These are phyloP conservation scores for Drosophila sp. DNA, from an alignment of 1,140 invertebrate genomes.

Conservation along the genomic window DNA sequence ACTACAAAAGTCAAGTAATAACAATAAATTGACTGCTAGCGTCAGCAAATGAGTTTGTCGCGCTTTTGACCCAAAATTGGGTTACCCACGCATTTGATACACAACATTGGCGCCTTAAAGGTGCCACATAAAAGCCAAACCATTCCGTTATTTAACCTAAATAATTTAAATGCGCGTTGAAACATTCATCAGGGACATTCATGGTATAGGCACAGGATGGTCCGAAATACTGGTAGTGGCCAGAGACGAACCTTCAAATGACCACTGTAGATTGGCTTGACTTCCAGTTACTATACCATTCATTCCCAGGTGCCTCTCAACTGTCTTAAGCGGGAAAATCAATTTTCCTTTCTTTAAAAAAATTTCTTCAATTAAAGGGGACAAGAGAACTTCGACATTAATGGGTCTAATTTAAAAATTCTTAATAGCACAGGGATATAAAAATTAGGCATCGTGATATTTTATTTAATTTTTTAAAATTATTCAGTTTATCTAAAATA, in stretches of 20 bases:
- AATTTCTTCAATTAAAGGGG: not conserved
- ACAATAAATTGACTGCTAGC: constrained; percentile 2
- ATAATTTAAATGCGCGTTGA: constrained; percentile 67
- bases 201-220: constrained; percentile 4
- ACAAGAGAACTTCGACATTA: too few relatives aligned
- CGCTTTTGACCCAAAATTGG: constrained; percentile 44
- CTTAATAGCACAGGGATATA: too few relatives aligned
- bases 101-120: constrained; percentile 33
- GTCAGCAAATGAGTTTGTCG: constrained; percentile 32
- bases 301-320: not conserved
- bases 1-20: constrained; percentile 3
- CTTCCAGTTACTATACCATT: constrained; percentile 11
- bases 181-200: constrained; percentile 33
- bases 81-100: constrained; percentile 1
- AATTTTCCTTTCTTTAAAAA: constrained; percentile 34
- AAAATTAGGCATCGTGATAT: too few relatives aligned
- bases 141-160: constrained; percentile 63
- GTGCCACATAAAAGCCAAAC: constrained; percentile 31
- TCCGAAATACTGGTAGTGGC: too few relatives aligned
- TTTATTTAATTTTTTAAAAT: too few relatives aligned
- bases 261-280: constrained; percentile 42
- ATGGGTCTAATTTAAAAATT: too few relatives aligned
- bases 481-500: too few relatives aligned
- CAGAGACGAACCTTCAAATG: constrained; percentile 67
- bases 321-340: constrained; percentile 34